Percentiles rank a stretch among this genome's conserved stretches.
Conservation (phyloP, 2,797 vertebrate species). For the Anguilla anguilla region DNA sequence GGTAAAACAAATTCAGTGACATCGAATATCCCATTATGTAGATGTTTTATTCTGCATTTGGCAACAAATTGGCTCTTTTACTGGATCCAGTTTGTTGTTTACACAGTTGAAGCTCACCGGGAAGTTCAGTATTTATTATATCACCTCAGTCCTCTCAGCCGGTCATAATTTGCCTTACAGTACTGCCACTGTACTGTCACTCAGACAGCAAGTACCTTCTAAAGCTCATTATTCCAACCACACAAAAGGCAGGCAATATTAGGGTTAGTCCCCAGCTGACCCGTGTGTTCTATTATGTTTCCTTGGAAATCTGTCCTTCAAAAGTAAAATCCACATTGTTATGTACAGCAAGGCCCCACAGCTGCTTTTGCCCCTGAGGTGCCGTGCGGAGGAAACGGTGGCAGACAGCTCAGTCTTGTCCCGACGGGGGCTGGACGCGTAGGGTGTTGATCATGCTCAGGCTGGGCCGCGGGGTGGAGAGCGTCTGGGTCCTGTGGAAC, state of each 20-base stretch:
- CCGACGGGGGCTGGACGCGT: not conserved
- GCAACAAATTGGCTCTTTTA: not conserved
- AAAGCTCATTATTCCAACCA: no score
- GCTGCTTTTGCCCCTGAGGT: not conserved
- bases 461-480: constrained; percentile 2
- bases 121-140: not conserved
- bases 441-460: not conserved
- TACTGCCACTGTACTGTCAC: not conserved
- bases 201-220: not conserved
- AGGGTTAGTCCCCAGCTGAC: not conserved
- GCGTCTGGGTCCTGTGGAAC: constrained; percentile 35
- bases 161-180: not conserved
- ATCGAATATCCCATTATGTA: not conserved
- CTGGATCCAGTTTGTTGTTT: not conserved
- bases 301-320: no score
- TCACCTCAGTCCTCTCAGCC: not conserved
- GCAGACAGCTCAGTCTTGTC: not conserved
- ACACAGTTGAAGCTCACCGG: not conserved
- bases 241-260: not conserved
- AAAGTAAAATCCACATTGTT: no score
- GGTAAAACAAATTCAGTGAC: not conserved
- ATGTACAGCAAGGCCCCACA: no score
- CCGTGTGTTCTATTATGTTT: no score
- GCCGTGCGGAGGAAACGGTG: not conserved
- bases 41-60: not conserved